phyloP scores from a whole-genome alignment of 2,113 vertebrate genomes.

The Nannobrachium achirus region DNA sequence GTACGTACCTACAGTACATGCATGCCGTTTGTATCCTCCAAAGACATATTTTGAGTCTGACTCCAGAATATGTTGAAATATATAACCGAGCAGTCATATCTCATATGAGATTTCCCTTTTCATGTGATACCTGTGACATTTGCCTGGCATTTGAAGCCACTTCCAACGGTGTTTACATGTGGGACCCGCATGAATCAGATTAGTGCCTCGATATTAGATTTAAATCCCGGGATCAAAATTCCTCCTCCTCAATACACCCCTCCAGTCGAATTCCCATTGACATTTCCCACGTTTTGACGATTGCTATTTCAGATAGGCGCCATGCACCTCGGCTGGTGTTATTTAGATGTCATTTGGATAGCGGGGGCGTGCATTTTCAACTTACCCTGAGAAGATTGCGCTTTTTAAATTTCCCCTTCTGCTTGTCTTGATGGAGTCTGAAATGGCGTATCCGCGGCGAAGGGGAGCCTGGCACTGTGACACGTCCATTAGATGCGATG shows the following conservation, averaged over 20 bases:
- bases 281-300: constrained; percentile 56
- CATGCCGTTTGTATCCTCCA: too few species aligned
- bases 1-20: too few species aligned
- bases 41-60: too few species aligned
- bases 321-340: constrained; percentile 37
- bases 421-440: constrained; percentile 23
- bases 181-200: constrained; percentile 35
- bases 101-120: constrained; percentile 36
- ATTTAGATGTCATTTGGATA: constrained; percentile 61
- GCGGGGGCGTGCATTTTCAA: constrained; percentile 13
- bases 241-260: constrained; percentile 43
- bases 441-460: background rate
- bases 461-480: constrained; percentile 15
- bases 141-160: constrained; percentile 67
- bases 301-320: constrained; percentile 54
- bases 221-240: constrained; percentile 63
- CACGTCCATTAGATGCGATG: constrained; percentile 33
- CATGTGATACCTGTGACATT: constrained; percentile 66
- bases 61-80: too few species aligned
- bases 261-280: constrained; percentile 56
- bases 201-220: constrained; percentile 58
- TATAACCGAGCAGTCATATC: constrained; percentile 16
- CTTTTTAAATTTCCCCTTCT: constrained; percentile 1
- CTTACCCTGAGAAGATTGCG: constrained; percentile 26
- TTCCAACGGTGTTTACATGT: constrained; percentile 28